Evolutionary conservation across 1,140 invertebrate genomes (phyloP).

Genomic region (Heterodera carotae): DNA sequence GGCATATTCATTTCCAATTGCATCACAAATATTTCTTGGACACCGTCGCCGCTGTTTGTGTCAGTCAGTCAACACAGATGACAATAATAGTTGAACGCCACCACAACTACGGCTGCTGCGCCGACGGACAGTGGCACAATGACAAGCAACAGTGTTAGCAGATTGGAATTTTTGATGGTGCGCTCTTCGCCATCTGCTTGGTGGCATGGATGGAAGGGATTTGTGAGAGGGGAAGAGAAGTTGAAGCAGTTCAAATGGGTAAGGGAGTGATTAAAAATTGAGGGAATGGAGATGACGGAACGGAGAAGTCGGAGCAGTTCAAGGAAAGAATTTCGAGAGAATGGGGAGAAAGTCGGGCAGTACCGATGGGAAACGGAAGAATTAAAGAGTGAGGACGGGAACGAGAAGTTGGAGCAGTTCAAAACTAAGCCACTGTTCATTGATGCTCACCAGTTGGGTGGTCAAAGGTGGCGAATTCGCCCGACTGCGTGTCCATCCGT

Average conservation of each 20-base stretch:
- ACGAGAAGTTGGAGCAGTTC: no score
- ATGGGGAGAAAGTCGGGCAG: not conserved
- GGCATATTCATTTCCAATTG: not conserved
- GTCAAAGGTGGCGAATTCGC: constrained; percentile 38
- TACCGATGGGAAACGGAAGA: no score
- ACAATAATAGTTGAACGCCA: constrained; percentile 56
- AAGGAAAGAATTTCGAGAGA: constrained; percentile 5
- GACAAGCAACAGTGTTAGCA: constrained; percentile 51
- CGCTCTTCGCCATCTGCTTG: not conserved
- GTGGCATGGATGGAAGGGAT: constrained; percentile 26
- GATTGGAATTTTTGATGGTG: constrained; percentile 26
- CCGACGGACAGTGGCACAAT: constrained; percentile 55
- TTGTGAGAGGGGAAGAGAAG: constrained; percentile 9
- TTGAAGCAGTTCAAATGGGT: constrained; percentile 37
- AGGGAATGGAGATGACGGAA: constrained; percentile 13
- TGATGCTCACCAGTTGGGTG: constrained; percentile 13
- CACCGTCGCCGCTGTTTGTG: not conserved
- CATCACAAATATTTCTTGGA: no score
- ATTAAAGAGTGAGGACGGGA: no score
- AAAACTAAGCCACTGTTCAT: no score
- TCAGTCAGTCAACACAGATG: constrained; percentile 47
- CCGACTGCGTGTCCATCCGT: constrained; percentile 31
- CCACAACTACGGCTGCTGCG: constrained; percentile 51
- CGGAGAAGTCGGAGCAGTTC: constrained; percentile 33
- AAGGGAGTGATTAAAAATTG: no score